Evolutionary conservation across 2,797 vertebrate genomes (phyloP).

Genomic region (Eidolon dupreanum): DNA sequence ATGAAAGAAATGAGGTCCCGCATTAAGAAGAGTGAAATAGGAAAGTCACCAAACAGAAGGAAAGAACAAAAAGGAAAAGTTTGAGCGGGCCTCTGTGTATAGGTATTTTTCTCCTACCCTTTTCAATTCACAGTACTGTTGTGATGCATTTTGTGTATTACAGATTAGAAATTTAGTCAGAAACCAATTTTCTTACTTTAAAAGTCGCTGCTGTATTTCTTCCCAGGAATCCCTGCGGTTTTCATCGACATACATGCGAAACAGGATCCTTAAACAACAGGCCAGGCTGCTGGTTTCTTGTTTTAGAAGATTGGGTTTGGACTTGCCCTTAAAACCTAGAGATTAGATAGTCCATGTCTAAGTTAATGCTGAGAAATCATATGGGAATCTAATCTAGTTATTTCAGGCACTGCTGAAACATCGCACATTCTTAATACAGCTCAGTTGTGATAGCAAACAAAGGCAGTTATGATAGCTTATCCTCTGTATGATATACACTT

Average conservation of each 20-base stretch:
- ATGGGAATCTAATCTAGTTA: background rate
- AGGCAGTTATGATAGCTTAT: background rate
- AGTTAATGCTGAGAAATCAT: background rate
- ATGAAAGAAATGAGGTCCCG: background rate
- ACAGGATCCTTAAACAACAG: conserved; percentile 96
- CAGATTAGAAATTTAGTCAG: background rate
- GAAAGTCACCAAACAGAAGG: background rate
- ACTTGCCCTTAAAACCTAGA: conserved; percentile 98
- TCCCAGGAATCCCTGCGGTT: conserved; percentile 92
- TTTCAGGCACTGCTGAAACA: background rate
- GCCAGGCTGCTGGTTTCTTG: conserved; percentile 99
- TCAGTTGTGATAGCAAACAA: background rate
- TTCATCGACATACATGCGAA: conserved; percentile 95
- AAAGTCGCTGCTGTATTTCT: conserved; percentile 93
- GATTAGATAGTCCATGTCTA: conserved; percentile 14
- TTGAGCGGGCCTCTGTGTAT: no score
- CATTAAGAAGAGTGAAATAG: background rate
- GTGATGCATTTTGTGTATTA: background rate
- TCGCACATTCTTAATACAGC: background rate
- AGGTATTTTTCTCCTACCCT: background rate
- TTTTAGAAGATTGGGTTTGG: conserved; percentile 97
- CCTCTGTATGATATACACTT: background rate
- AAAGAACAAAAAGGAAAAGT: background rate
- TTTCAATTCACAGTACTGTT: background rate
- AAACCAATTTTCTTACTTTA: conserved; percentile 89